Evolutionary conservation across 1,140 invertebrate genomes (phyloP).

Genomic region (Oryctes rhinoceros): DNA sequence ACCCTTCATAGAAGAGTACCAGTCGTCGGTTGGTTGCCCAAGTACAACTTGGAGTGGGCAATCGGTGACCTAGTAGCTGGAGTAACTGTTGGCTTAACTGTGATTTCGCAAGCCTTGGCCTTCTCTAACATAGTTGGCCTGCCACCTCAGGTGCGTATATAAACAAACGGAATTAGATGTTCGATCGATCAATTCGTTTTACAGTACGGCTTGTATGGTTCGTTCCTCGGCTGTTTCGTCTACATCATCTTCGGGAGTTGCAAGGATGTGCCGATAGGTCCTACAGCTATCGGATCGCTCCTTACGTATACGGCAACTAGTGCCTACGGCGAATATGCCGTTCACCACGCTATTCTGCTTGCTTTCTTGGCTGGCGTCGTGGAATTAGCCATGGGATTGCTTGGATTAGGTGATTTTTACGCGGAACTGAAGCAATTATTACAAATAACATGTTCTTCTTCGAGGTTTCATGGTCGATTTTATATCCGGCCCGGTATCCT

Average conservation of each 20-base stretch:
- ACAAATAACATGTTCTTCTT: constrained; percentile 45
- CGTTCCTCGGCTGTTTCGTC: constrained; percentile 89
- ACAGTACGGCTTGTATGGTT: constrained; percentile 91
- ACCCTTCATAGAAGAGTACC: constrained; percentile 63
- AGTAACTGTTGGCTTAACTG: constrained; percentile 85
- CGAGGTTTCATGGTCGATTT: constrained; percentile 92
- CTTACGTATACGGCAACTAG: constrained; percentile 80
- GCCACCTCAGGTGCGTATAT: constrained; percentile 83
- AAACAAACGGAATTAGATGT: background rate
- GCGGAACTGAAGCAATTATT: background rate
- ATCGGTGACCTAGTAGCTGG: constrained; percentile 83
- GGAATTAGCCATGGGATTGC: constrained; percentile 84
- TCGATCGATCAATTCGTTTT: constrained; percentile 46
- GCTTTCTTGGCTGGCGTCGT: constrained; percentile 82
- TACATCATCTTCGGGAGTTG: constrained; percentile 92
- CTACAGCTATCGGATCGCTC: constrained; percentile 84
- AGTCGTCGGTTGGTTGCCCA: constrained; percentile 74
- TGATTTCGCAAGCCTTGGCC: constrained; percentile 88
- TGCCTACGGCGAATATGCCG: constrained; percentile 65
- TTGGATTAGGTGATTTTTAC: constrained; percentile 81
- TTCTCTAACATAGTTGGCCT: constrained; percentile 86
- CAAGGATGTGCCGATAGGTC: constrained; percentile 88
- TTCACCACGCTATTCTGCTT: constrained; percentile 80
- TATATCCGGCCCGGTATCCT: constrained; percentile 91
- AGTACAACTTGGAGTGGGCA: constrained; percentile 76